Conservation (phyloP, 2,797 vertebrate species). For the Bradypus variegatus region DNA sequence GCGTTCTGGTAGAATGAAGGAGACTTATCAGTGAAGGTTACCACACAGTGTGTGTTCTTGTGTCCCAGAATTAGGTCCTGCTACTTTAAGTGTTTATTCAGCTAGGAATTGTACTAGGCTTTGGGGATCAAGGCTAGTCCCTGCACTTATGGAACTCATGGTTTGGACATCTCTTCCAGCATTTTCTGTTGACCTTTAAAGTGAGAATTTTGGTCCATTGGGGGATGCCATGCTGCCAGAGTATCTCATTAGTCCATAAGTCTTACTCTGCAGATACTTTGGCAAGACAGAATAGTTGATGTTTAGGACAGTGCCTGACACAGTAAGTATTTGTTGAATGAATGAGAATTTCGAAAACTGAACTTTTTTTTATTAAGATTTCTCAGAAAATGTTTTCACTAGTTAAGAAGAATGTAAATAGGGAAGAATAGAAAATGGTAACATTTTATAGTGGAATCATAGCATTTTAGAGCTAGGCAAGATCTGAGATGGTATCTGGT, state of each 20-base stretch:
- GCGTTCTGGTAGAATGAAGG: not conserved
- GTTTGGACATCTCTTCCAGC: not conserved
- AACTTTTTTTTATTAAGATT: slow-evolving; percentile 10
- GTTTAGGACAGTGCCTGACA: not conserved
- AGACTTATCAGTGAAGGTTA: not conserved
- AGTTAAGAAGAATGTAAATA: not conserved
- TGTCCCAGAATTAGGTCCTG: not conserved
- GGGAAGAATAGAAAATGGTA: not conserved
- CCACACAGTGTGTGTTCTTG: not conserved
- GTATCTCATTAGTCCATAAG: not conserved
- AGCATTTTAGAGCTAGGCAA: not conserved
- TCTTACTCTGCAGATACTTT: not conserved
- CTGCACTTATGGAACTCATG: not conserved
- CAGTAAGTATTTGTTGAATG: not conserved
- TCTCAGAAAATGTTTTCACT: not conserved
- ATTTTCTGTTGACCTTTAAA: not conserved
- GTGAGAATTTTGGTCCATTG: not conserved
- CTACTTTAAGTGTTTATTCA: not conserved
- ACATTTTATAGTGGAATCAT: not conserved
- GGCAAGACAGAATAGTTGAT: not conserved
- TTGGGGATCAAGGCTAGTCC: not conserved
- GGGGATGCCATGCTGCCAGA: not conserved
- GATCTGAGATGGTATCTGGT: not conserved
- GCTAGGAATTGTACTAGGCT: not conserved
- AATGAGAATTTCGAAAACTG: not conserved